A percentile compares a stretch with the other conserved stretches of the same genome.
Conservation (phyloP, 2,888 invertebrate species). For the Meloe dianella region DNA sequence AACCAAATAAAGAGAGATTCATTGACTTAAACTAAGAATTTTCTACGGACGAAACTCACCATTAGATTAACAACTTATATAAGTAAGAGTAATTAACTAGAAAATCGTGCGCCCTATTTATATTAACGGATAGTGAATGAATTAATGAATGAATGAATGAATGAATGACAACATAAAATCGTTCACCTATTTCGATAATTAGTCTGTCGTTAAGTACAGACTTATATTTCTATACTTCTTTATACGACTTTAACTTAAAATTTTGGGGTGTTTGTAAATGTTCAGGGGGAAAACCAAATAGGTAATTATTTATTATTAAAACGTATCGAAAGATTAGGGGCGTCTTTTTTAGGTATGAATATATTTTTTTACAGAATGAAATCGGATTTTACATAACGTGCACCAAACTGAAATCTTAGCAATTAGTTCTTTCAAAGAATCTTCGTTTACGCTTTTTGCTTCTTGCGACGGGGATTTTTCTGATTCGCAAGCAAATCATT, state of each 20-base stretch:
- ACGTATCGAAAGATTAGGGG: constrained; percentile 54
- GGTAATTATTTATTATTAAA: constrained; percentile 55
- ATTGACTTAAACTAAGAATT: not conserved
- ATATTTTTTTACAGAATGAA: constrained; percentile 52
- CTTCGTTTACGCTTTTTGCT: constrained; percentile 56
- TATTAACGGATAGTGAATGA: not conserved
- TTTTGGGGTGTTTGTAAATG: constrained; percentile 25
- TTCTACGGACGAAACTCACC: not conserved
- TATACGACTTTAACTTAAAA: constrained; percentile 17
- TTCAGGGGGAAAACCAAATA: constrained; percentile 48
- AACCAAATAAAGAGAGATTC: constrained; percentile 42
- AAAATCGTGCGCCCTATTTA: not conserved
- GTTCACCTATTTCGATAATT: constrained; percentile 30
- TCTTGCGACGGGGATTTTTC: constrained; percentile 54
- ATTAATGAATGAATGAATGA: too few species aligned
- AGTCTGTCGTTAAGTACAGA: constrained; percentile 28
- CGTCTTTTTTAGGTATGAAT: constrained; percentile 52
- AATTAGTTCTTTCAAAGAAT: constrained; percentile 60
- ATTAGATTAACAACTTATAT: not conserved
- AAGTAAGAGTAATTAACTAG: not conserved
- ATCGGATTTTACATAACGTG: constrained; percentile 56
- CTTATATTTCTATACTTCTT: constrained; percentile 29
- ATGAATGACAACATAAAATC: too few species aligned
- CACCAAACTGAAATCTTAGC: constrained; percentile 59
- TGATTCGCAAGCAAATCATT: constrained; percentile 58